Percentiles rank a stretch among this genome's conserved stretches.
Evolutionary conservation across 2,113 vertebrate species (phyloP).

Genomic region (Cichladusa arquata): DNA sequence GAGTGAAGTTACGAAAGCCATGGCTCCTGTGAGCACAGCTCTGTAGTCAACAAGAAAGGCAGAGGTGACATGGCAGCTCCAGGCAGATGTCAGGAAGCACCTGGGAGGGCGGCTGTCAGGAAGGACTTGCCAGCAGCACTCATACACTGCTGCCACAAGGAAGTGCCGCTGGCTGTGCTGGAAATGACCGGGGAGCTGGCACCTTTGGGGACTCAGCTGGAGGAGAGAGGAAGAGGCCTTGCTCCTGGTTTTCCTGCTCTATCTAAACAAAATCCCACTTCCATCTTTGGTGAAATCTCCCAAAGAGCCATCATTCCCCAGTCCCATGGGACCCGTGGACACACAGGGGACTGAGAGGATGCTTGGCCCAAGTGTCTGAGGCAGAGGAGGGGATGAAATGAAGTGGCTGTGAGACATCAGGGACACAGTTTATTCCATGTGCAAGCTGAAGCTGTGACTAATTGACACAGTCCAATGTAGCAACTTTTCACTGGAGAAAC

Average conservation of each 20-base stretch:
- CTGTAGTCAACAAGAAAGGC: background rate
- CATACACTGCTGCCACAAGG: background rate
- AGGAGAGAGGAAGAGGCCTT: background rate
- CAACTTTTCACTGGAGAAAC: background rate
- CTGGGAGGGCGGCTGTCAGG: background rate
- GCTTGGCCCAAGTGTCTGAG: background rate
- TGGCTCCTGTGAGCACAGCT: background rate
- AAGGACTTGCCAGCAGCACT: background rate
- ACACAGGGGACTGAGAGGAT: fast-evolving
- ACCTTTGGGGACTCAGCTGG: background rate
- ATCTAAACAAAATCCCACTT: background rate
- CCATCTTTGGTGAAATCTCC: background rate
- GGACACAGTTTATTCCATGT: background rate
- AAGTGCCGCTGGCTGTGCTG: background rate
- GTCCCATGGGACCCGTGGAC: fast-evolving
- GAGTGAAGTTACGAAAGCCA: fast-evolving
- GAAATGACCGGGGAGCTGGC: background rate
- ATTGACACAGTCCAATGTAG: background rate
- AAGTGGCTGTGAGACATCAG: background rate
- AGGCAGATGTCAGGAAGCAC: slow-evolving; percentile 51
- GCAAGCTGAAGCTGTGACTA: background rate
- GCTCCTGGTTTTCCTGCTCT: background rate
- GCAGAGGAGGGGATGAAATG: background rate
- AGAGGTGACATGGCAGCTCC: background rate
- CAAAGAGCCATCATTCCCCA: background rate